phyloP scores from a whole-genome alignment of 2,888 invertebrate genomes.

The Drosophila eohydei region DNA sequence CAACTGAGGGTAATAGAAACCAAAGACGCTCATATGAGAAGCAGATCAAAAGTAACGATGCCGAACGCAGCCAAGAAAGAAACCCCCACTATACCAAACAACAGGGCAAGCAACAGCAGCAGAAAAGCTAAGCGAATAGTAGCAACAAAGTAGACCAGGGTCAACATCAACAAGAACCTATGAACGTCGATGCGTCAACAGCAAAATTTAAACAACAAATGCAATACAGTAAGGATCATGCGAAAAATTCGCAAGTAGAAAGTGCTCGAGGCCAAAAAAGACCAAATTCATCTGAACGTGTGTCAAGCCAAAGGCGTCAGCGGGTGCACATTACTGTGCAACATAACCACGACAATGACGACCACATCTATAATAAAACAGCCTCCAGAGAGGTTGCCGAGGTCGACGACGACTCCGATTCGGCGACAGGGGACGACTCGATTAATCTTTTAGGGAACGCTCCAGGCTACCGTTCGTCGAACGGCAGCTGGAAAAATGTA shows the following conservation, averaged over 20 bases:
- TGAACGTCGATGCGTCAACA: background rate
- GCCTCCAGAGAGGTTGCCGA: conserved; percentile 3
- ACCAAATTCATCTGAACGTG: background rate
- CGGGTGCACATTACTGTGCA: conserved; percentile 2
- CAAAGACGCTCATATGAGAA: background rate
- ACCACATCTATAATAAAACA: background rate
- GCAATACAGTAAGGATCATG: background rate
- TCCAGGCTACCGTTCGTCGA: background rate
- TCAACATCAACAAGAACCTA: background rate
- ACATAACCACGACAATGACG: background rate
- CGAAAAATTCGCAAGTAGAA: background rate
- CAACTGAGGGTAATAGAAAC: no score
- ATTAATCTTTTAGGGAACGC: background rate
- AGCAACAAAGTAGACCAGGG: background rate
- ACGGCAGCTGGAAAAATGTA: background rate
- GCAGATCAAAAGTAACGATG: background rate
- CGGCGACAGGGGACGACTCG: background rate
- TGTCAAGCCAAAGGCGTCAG: background rate
- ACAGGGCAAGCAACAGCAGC: background rate
- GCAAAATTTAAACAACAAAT: background rate
- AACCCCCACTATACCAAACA: background rate
- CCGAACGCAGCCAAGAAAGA: background rate
- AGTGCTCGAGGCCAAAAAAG: background rate
- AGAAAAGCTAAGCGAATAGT: background rate
- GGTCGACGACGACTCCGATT: conserved; percentile 1